phyloP scores from a whole-genome alignment of 2,888 invertebrate genomes.

The Hymenopus coronatus region DNA sequence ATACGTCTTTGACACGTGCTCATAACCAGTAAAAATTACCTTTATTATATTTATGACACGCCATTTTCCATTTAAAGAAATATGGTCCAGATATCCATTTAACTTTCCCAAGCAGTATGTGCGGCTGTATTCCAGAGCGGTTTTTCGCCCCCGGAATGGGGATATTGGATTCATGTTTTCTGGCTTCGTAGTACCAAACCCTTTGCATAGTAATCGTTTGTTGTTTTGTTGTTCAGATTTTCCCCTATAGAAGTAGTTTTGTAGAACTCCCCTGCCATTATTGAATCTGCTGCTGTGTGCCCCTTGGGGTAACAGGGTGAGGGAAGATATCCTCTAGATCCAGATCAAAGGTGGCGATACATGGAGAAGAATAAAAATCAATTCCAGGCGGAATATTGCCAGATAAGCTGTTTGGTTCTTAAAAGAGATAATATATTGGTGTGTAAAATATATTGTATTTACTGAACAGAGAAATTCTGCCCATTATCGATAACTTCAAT shows the following conservation, averaged over 20 bases:
- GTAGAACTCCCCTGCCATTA: not conserved
- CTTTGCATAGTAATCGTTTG: not conserved
- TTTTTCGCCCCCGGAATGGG: not conserved
- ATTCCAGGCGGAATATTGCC: not conserved
- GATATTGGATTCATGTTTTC: not conserved
- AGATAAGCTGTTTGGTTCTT: too few species aligned
- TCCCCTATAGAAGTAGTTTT: not conserved
- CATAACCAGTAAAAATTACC: not conserved
- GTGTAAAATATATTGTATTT: not conserved
- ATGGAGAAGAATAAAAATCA: not conserved
- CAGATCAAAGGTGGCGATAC: not conserved
- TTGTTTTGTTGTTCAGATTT: not conserved
- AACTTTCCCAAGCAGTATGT: not conserved
- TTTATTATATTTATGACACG: not conserved
- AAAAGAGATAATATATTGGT: not conserved
- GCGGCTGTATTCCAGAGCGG: not conserved
- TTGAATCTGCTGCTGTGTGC: not conserved
- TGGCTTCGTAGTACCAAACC: not conserved
- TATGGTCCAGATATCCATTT: not conserved
- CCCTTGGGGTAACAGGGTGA: not conserved
- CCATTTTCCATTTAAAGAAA: not conserved
- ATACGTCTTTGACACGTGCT: not conserved
- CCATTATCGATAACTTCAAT: too few species aligned
- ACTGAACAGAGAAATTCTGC: not conserved
- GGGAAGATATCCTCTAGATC: not conserved